Base-by-base conservation (phyloP, 2,797 vertebrate species). In the Fratercula arctica region DNA sequence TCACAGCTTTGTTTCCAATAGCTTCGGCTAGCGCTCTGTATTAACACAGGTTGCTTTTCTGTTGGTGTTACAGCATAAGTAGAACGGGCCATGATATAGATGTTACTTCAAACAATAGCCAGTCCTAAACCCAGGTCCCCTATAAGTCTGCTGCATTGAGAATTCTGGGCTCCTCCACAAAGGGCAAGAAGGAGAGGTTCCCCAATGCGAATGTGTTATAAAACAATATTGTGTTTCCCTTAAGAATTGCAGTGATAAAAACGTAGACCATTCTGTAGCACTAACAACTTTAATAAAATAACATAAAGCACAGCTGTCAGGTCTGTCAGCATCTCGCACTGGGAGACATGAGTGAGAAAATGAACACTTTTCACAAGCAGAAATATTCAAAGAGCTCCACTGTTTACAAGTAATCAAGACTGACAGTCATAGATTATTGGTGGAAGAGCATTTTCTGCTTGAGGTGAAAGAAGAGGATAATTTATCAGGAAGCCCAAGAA, bases 321-420 rank as follows among this genome's bases (percentile, higher is more conserved):
- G 87, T 90, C 97, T 92, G 91, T 63, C 88, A 82, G 68, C 75
- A 87, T 87, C 92, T 96, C 87, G 77, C 87, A 83, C 35, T 84
- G 78, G 75, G 95, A 95, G 68, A 90, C 81, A 84, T 46, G 91
- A 93, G 68, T 93, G 82, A 97, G 85, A 90, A 93, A 97, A 93
- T 53, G 86, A 97, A 93, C 35, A 60, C 87, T 95, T 97, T 94
- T 90, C 88, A 89, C 74, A 93, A 95, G 95, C 91, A 97, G 93
- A 97, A 97, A 97, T 97, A 97, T 96, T 96, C 97, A 95, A 96
- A 97, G 95, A 95, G 87, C 79, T 85, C 90, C 68, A 46, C 90
- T 95, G 70, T 95, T 97, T 98, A 89, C 86, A 96, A 96, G 87
- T 96, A 96, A 97, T 96, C 92, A 96, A 73, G 97, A 94, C 86